Conservation (phyloP, 2,888 invertebrate genomes). For the Steromphala cineraria region DNA sequence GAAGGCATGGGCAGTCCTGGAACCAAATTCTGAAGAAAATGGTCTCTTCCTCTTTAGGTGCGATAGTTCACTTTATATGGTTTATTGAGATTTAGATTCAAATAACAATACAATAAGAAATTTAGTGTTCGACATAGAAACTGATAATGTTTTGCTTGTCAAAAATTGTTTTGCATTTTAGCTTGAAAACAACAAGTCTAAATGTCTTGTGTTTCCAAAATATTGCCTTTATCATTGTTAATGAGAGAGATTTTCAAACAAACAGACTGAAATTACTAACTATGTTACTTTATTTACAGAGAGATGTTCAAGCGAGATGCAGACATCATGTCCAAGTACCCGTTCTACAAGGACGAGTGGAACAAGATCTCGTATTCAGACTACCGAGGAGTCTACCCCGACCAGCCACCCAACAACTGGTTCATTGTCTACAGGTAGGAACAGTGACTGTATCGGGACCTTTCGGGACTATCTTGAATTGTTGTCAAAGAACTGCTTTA, state of each 20-base stretch:
- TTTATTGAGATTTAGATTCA: no score
- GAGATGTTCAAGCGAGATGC: slow-evolving; percentile 71
- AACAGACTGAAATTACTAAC: not conserved
- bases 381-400: slow-evolving; percentile 71
- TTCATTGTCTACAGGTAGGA: slow-evolving; percentile 74
- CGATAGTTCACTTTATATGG: not conserved
- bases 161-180: no score
- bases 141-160: no score
- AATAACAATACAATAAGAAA: no score
- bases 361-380: slow-evolving; percentile 74
- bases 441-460: not conserved
- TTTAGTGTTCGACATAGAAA: no score
- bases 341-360: slow-evolving; percentile 75
- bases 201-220: no score
- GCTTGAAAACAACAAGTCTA: no score
- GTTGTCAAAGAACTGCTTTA: no score
- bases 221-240: no score
- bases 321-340: slow-evolving; percentile 70
- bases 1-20: slow-evolving; percentile 71
- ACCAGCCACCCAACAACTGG: slow-evolving; percentile 73
- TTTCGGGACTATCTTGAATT: no score
- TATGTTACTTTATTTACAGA: slow-evolving; percentile 43
- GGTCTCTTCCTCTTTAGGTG: slow-evolving; percentile 72
- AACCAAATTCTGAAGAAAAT: slow-evolving; percentile 66
- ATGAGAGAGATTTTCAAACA: no score